These are phyloP conservation scores for Eulemur macaco DNA, from an alignment of 2,113 vertebrate species.

Conservation along the genomic window DNA sequence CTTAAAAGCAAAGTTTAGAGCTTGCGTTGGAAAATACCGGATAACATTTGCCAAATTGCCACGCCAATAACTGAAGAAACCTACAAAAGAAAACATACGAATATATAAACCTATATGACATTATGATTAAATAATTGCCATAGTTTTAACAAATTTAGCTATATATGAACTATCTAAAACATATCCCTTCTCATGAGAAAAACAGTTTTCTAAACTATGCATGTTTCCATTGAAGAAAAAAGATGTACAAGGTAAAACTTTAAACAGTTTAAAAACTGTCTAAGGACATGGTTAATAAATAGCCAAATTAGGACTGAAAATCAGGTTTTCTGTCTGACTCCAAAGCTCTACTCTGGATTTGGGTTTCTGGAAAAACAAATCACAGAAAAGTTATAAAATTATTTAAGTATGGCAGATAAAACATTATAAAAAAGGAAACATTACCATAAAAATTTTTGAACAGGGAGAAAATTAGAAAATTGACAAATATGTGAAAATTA, in stretches of 20 bases:
- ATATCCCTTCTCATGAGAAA: not conserved
- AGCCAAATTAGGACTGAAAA: not conserved
- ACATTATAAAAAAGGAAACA: not conserved
- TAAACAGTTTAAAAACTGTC: not conserved
- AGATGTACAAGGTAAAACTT: not conserved
- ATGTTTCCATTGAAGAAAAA: conserved; percentile 40
- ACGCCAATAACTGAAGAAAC: conserved; percentile 79
- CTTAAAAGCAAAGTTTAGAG: conserved; percentile 84
- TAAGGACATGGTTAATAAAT: not conserved
- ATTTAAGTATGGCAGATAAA: not conserved
- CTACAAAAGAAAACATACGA: conserved; percentile 61
- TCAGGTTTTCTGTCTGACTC: not conserved
- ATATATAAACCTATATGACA: conserved; percentile 51
- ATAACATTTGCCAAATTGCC: conserved; percentile 76
- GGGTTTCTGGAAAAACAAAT: not conserved
- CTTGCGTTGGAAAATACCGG: conserved; percentile 78
- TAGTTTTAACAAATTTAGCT: conserved; percentile 9
- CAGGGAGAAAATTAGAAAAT: not conserved
- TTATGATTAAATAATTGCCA: conserved; percentile 22
- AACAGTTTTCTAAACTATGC: not conserved
- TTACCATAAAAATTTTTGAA: not conserved
- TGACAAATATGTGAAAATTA: not conserved
- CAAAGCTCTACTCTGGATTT: not conserved
- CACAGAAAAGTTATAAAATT: not conserved
- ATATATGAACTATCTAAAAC: not conserved